phyloP scores from a whole-genome alignment of 2,797 vertebrate genomes.

The Rhinichthys osculus region DNA sequence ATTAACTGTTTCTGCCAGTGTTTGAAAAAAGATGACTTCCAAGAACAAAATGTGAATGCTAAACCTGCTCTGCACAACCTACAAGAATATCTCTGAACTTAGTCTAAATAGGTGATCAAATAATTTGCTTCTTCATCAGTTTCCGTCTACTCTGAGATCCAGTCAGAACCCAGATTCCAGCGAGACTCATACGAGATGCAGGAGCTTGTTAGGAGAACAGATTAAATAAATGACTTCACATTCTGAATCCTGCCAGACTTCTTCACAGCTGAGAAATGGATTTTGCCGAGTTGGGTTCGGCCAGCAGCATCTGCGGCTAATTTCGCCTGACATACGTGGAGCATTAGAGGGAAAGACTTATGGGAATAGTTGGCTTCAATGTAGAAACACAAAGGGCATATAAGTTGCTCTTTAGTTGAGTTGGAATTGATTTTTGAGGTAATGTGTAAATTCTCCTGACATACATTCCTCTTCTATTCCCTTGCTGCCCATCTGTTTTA shows the following conservation, averaged over 20 bases:
- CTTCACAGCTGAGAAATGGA: conserved; percentile 66
- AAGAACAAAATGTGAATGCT: not conserved
- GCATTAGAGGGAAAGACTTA: conserved; percentile 79
- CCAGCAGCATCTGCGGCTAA: conserved; percentile 79
- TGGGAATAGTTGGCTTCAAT: conserved; percentile 72
- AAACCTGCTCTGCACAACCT: conserved; percentile 6
- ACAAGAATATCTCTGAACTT: not conserved
- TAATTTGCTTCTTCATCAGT: not conserved
- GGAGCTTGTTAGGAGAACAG: conserved; percentile 83
- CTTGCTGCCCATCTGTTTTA: conserved; percentile 1
- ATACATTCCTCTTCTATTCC: not conserved
- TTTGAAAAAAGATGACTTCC: not conserved
- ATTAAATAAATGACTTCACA: conserved; percentile 87
- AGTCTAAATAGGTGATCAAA: not conserved
- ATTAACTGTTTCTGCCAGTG: not conserved
- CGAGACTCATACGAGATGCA: conserved; percentile 72
- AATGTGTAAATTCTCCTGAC: not conserved
- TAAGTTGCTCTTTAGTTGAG: not conserved
- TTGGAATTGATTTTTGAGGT: not conserved
- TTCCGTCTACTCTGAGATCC: conserved; percentile 62
- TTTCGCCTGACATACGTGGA: conserved; percentile 77
- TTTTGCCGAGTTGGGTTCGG: conserved; percentile 73
- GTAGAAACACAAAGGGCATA: conserved; percentile 72
- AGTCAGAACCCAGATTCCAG: conserved; percentile 77
- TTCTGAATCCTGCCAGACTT: conserved; percentile 66